Conservation (phyloP, 2,113 vertebrate genomes). For the Limnothrissa miodon region DNA sequence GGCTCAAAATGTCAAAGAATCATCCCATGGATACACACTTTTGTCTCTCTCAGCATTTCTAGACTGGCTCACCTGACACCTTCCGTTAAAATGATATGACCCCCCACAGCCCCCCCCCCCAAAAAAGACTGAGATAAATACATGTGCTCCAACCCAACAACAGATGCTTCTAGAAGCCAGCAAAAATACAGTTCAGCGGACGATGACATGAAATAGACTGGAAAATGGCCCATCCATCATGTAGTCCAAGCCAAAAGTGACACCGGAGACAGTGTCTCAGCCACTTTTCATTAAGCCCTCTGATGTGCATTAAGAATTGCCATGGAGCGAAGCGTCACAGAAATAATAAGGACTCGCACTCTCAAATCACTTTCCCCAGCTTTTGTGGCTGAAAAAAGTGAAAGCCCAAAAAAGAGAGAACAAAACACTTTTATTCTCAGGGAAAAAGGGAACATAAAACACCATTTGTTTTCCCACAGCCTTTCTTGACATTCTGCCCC, state of each 20-base stretch:
- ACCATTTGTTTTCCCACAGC: conserved; percentile 1
- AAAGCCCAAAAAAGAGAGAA: conserved; percentile 21
- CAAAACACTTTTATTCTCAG: not conserved
- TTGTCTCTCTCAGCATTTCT: not conserved
- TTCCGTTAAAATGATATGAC: not conserved
- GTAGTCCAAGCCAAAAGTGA: conserved; percentile 65
- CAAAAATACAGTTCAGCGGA: conserved; percentile 74
- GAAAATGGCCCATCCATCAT: conserved; percentile 76
- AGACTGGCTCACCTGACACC: not conserved
- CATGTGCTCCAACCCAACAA: conserved; percentile 56
- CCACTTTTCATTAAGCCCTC: conserved; percentile 66
- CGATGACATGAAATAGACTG: conserved; percentile 70
- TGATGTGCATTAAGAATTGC: conserved; percentile 50
- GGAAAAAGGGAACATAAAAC: not conserved
- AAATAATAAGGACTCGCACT: conserved; percentile 60
- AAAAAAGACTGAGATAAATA: conserved; percentile 1
- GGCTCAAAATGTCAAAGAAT: conserved; percentile 60
- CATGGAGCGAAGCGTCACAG: conserved; percentile 60
- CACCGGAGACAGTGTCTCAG: conserved; percentile 57
- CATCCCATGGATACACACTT: conserved; percentile 39
- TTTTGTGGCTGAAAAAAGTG: conserved; percentile 44
- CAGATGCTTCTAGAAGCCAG: conserved; percentile 67
- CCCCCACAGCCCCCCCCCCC: conserved; percentile 42
- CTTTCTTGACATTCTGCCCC: not conserved
- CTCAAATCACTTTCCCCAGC: conserved; percentile 17